Base-by-base conservation (phyloP, 1,140 invertebrate genomes). In the Dysdera silvatica region DNA sequence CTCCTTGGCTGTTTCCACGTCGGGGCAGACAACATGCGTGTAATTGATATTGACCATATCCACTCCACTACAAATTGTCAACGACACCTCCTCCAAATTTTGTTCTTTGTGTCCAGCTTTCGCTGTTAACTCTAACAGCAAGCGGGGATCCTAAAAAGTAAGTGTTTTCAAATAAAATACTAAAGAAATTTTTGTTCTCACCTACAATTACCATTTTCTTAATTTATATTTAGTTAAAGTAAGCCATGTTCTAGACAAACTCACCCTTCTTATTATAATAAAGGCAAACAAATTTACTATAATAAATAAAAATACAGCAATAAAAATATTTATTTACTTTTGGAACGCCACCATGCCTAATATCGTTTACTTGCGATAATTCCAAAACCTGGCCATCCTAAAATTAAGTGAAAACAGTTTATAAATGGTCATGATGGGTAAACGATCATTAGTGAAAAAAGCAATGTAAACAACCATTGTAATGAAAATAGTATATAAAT, bases 1-100 rank as follows among this genome's bases (percentile, higher is more conserved):
- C 69, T 80, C 82, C 93, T 98, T 94, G 48, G 95, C 94, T 26
- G 87, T 92, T 64, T 86, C 88, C 24, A 86, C 82, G 80, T 95
- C 89, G 24, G 89, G 86, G 74, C 92, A 97, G 35, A 99, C 88
- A 68, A 99, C 86, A 78, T 97, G 93, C 69, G 95, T 93, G 77
- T 96, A 96, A 80, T 91, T 96, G 75, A 99, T 95, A 78, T 97
- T 98, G 70, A 99, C 98, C 76, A 99, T 92, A 80, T 99, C 96
- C 20, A 91, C 89, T n/a, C 95, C 95, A 74, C 91, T 95, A 77
- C 95, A 98, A 69, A 99, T 92, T 48, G 94, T 97, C n/a, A 99
- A 77, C 45, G 93, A 96, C 74, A 93, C 88, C 48, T 95, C 91
- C 72, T 99, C 95, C 40, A 98, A 74, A 66, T 84, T 86, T n/a